These are phyloP conservation scores for Leucosticte australis DNA, from an alignment of 2,113 vertebrate species.

Conservation along the genomic window DNA sequence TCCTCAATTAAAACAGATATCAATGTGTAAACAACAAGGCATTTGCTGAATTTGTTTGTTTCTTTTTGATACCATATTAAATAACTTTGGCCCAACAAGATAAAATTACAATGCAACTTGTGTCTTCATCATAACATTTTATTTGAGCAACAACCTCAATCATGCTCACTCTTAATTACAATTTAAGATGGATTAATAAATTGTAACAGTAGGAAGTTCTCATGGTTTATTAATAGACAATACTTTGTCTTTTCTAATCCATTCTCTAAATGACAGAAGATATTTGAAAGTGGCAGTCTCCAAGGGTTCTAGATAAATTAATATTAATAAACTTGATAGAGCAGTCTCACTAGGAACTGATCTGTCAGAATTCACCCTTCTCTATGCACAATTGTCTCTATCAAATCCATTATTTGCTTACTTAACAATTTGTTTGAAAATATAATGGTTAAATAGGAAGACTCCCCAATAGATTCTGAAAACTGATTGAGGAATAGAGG, in stretches of 20 bases:
- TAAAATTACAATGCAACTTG: neutral
- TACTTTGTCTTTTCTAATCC: neutral
- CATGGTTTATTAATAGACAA: neutral
- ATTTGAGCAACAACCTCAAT: neutral
- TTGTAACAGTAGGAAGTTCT: neutral
- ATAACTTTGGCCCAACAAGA: neutral
- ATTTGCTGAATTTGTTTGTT: neutral
- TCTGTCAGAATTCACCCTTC: neutral
- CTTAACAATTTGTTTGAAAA: neutral
- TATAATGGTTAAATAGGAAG: neutral
- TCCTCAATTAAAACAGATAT: neutral
- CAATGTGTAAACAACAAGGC: neutral
- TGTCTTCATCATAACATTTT: neutral
- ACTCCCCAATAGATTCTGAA: neutral
- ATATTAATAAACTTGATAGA: neutral
- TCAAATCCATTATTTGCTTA: neutral
- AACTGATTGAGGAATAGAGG: neutral
- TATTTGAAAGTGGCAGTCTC: neutral
- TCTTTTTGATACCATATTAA: neutral
- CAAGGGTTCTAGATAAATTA: neutral
- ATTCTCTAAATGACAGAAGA: neutral
- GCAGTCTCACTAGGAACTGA: neutral
- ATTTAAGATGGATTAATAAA: neutral
- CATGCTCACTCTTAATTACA: neutral
- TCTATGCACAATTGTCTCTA: neutral